Conservation (phyloP, 2,888 invertebrate species). For the Meghimatium bilineatum region DNA sequence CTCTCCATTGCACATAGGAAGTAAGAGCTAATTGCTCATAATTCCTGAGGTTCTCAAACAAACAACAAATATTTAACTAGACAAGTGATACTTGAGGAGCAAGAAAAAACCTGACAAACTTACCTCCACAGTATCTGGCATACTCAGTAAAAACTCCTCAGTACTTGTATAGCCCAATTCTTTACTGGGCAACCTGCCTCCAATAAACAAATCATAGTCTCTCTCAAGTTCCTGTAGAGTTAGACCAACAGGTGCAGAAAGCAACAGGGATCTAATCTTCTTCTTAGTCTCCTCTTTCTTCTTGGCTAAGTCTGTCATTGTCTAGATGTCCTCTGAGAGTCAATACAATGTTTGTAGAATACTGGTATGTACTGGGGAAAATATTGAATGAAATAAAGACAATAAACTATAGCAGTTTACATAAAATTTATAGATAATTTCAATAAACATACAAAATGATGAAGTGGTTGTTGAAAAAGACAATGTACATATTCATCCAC, state of each 20-base stretch:
- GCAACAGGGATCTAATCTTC: slow-evolving; percentile 64
- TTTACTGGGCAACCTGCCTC: slow-evolving; percentile 59
- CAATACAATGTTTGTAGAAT: neutral
- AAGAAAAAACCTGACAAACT: neutral
- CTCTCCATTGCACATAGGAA: too few species aligned
- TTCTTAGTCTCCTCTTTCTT: slow-evolving; percentile 60
- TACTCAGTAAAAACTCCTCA: slow-evolving; percentile 62
- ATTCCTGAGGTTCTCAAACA: too few species aligned
- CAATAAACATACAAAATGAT: too few species aligned
- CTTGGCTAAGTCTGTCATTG: slow-evolving; percentile 41
- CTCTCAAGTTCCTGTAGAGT: slow-evolving; percentile 60
- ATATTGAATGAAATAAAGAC: neutral
- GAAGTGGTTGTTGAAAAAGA: too few species aligned
- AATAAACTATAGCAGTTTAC: neutral
- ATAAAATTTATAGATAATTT: too few species aligned
- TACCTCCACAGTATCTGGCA: slow-evolving; percentile 62
- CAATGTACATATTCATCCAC: too few species aligned
- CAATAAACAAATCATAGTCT: slow-evolving; percentile 64
- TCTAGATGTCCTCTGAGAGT: neutral
- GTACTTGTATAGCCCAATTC: slow-evolving; percentile 62
- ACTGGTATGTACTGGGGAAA: neutral
- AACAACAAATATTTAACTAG: too few species aligned
- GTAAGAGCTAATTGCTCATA: too few species aligned
- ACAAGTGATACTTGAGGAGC: neutral
- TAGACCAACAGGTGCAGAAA: slow-evolving; percentile 65